phyloP scores from a whole-genome alignment of 2,888 invertebrate genomes.

The Scelioninae gen. 2 region DNA sequence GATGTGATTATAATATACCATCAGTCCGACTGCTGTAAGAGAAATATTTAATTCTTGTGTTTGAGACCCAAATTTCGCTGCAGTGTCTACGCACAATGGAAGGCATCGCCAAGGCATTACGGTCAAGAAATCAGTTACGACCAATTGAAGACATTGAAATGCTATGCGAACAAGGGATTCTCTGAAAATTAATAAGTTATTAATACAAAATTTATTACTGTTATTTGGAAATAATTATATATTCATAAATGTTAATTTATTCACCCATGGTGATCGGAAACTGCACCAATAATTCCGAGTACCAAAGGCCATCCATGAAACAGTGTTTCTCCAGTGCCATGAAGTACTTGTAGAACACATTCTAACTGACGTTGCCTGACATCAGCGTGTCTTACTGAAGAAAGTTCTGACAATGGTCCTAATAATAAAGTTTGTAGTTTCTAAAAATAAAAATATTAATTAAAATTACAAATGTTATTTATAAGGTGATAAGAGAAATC shows the following conservation, averaged over 20 bases:
- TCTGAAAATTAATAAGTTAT: slow-evolving; percentile 74
- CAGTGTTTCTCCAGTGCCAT: slow-evolving; percentile 93
- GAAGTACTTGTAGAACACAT: slow-evolving; percentile 93
- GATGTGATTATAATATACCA: slow-evolving; percentile 79
- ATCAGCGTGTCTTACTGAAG: slow-evolving; percentile 92
- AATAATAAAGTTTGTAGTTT: slow-evolving; percentile 91
- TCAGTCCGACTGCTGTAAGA: slow-evolving; percentile 95
- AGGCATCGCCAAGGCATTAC: slow-evolving; percentile 95
- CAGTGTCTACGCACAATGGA: slow-evolving; percentile 92
- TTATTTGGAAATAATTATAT: background rate
- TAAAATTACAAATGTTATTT: no score
- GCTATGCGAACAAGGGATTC: slow-evolving; percentile 94
- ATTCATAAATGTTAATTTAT: slow-evolving; percentile 1
- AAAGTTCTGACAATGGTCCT: slow-evolving; percentile 93
- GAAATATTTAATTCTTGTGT: slow-evolving; percentile 98
- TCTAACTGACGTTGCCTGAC: slow-evolving; percentile 96
- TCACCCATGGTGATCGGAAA: slow-evolving; percentile 93
- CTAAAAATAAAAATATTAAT: slow-evolving; percentile 68
- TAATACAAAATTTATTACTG: slow-evolving; percentile 5
- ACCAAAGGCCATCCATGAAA: slow-evolving; percentile 97
- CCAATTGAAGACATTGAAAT: slow-evolving; percentile 96
- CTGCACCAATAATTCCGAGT: slow-evolving; percentile 95
- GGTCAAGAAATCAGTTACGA: slow-evolving; percentile 95
- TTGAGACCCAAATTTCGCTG: slow-evolving; percentile 97
- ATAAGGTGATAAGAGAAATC: no score